phyloP scores from a whole-genome alignment of 2,888 invertebrate species.

The Sarcophaga subvicina region DNA sequence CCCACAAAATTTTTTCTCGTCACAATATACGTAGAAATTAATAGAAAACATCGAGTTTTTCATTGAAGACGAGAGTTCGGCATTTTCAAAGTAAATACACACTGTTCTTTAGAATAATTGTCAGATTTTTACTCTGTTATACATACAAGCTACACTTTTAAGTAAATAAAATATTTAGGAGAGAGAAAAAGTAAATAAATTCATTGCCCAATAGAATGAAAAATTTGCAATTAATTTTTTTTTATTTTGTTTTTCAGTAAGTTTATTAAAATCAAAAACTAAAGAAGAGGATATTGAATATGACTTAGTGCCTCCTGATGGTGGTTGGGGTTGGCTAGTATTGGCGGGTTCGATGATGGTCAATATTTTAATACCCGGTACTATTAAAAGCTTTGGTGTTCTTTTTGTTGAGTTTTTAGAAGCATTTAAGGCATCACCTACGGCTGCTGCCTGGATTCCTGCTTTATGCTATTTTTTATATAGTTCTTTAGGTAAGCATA shows the following conservation, averaged over 20 bases:
- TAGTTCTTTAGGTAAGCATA: slow-evolving; percentile 88
- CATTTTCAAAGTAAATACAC: too few species aligned
- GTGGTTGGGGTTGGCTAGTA: slow-evolving; percentile 93
- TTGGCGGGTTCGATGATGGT: slow-evolving; percentile 89
- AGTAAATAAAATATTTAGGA: too few species aligned
- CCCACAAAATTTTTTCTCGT: too few species aligned
- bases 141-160: too few species aligned
- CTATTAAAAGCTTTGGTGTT: slow-evolving; percentile 94
- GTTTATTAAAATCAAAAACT: slow-evolving; percentile 74
- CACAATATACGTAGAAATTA: too few species aligned
- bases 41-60: too few species aligned
- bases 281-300: slow-evolving; percentile 83
- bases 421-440: slow-evolving; percentile 88
- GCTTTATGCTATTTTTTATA: slow-evolving; percentile 93
- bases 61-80: too few species aligned
- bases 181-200: too few species aligned
- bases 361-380: slow-evolving; percentile 92
- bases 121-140: too few species aligned
- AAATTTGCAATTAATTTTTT: background rate
- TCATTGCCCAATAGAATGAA: too few species aligned
- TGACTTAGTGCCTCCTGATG: slow-evolving; percentile 91
- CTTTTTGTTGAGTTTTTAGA: slow-evolving; percentile 91
- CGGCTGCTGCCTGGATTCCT: slow-evolving; percentile 92
- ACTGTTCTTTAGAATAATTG: too few species aligned
- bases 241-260: slow-evolving; percentile 70